Percentiles rank a stretch among this genome's conserved stretches.
These are phyloP conservation scores for Aphidius ervi DNA, from an alignment of 1,140 invertebrate species.

Conservation along the genomic window DNA sequence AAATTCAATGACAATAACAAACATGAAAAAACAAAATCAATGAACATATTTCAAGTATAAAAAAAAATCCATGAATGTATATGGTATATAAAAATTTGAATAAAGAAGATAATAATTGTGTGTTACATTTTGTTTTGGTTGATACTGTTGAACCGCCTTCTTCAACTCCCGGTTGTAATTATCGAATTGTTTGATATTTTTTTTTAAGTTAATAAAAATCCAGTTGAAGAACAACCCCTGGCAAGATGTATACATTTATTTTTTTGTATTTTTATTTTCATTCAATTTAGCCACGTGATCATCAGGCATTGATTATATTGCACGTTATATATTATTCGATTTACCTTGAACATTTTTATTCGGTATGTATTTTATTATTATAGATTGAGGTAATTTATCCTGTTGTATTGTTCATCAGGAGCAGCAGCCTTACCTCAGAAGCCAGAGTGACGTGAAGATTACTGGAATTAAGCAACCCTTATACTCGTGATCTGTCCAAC, in stretches of 20 bases:
- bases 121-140: constrained; percentile 51
- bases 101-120: constrained; percentile 46
- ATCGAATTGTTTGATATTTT: constrained; percentile 37
- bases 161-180: constrained; percentile 54
- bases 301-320: background rate
- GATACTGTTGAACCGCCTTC: constrained; percentile 39
- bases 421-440: constrained; percentile 40
- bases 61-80: constrained; percentile 4
- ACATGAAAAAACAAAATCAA: no score
- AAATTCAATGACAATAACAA: no score
- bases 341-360: background rate
- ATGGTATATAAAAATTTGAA: no score
- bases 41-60: no score
- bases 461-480: constrained; percentile 46
- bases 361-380: background rate
- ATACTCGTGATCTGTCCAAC: constrained; percentile 6
- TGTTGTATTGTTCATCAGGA: background rate
- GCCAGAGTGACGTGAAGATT: constrained; percentile 50
- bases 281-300: background rate
- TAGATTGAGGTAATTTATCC: background rate
- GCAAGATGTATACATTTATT: no score
- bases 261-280: no score
- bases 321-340: constrained; percentile 6
- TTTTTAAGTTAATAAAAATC: no score
- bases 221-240: no score